These are phyloP conservation scores for Carposina sasakii DNA, from an alignment of 1,140 invertebrate species.

Conservation along the genomic window DNA sequence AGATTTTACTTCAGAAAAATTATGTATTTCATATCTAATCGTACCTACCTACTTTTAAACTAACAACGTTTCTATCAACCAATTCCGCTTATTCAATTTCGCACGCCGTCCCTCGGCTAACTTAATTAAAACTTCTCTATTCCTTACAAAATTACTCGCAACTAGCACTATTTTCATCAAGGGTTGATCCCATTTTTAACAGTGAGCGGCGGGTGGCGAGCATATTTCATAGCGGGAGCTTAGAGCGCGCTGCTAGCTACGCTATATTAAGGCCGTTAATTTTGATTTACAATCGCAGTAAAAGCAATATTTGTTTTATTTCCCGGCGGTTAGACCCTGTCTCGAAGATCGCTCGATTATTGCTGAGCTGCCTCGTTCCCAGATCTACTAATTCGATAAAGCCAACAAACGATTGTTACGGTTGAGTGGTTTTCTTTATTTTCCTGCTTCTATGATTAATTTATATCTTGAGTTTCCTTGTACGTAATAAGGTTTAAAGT, in stretches of 20 bases:
- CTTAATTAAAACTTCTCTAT: constrained; percentile 46
- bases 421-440: constrained; percentile 43
- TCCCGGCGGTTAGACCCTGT: constrained; percentile 42
- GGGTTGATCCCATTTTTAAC: constrained; percentile 71
- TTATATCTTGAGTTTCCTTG: constrained; percentile 5
- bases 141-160: constrained; percentile 44
- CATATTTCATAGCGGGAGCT: constrained; percentile 70
- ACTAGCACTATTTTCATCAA: constrained; percentile 69
- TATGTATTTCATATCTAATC: too few relatives aligned
- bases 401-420: constrained; percentile 35
- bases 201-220: constrained; percentile 56
- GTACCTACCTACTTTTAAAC: too few relatives aligned
- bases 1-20: too few relatives aligned
- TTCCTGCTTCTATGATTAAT: constrained; percentile 20
- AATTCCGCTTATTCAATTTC: too few relatives aligned
- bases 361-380: constrained; percentile 32
- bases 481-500: too few relatives aligned
- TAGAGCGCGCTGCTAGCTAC: constrained; percentile 50
- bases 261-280: constrained; percentile 72
- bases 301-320: constrained; percentile 72
- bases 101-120: too few relatives aligned
- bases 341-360: constrained; percentile 53
- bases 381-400: constrained; percentile 62
- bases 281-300: constrained; percentile 70
- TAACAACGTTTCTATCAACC: too few relatives aligned